Conservation (phyloP, 1,140 invertebrate species). For the Dufourea novaeangliae region DNA sequence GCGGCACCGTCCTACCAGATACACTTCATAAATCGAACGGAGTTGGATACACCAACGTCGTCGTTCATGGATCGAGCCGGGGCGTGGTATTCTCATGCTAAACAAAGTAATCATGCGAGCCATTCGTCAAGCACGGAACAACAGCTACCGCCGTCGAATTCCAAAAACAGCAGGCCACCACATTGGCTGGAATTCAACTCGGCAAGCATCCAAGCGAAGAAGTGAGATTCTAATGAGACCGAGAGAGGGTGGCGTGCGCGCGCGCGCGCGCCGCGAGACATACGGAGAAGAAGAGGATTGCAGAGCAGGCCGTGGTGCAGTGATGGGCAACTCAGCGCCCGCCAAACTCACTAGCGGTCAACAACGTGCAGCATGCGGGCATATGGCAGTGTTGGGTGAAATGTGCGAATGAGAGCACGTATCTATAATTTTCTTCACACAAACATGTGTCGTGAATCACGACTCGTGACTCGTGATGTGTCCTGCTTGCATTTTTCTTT, state of each 20-base stretch:
- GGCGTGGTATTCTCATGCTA: conserved; percentile 42
- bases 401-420: no score
- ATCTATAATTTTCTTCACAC: no score
- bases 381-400: no score
- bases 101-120: conserved; percentile 52
- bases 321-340: no score
- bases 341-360: no score
- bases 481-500: no score
- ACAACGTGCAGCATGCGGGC: no score
- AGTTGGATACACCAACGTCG: neutral
- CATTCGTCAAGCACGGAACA: conserved; percentile 51
- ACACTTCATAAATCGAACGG: conserved; percentile 44
- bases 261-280: neutral
- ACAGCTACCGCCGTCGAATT: conserved; percentile 47
- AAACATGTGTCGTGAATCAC: no score
- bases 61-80: conserved; percentile 4
- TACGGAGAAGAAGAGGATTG: neutral
- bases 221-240: conserved; percentile 62
- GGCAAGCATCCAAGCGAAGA: conserved; percentile 59
- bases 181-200: conserved; percentile 65
- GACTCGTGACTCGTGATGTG: no score
- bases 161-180: conserved; percentile 47
- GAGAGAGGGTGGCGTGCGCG: conserved; percentile 13
- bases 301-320: neutral
- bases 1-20: conserved; percentile 23